Percentiles rank a stretch among this genome's conserved stretches.
These are phyloP conservation scores for Aleiodes leptofemur DNA, from an alignment of 2,888 invertebrate species.

Conservation along the genomic window DNA sequence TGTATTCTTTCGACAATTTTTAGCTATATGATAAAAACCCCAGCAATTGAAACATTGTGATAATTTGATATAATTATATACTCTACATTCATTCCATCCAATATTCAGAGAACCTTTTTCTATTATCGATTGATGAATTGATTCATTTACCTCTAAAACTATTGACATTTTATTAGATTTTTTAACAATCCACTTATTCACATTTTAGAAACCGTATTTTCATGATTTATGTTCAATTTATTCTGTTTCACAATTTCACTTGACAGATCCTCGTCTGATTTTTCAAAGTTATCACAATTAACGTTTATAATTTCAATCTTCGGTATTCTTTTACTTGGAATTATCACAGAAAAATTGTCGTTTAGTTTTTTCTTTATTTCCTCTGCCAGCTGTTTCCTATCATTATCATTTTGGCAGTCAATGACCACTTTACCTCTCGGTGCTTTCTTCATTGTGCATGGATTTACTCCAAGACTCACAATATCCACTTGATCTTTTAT, in stretches of 20 bases:
- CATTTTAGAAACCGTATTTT: constrained; percentile 19
- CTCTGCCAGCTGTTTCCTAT: constrained; percentile 9
- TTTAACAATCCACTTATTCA: constrained; percentile 35
- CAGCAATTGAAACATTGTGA: constrained; percentile 49
- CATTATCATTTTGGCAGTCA: constrained; percentile 33
- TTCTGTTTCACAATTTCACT: constrained; percentile 38
- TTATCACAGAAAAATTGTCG: constrained; percentile 10
- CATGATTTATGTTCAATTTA: neutral
- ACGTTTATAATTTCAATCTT: neutral
- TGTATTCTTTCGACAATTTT: constrained; percentile 47
- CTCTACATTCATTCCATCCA: constrained; percentile 47
- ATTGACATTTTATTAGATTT: constrained; percentile 21
- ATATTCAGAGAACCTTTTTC: constrained; percentile 42
- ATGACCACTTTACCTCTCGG: constrained; percentile 36
- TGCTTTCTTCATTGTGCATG: constrained; percentile 20
- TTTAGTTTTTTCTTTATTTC: neutral
- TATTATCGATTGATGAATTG: constrained; percentile 37
- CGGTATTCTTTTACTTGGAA: too few relatives aligned
- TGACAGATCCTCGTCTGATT: constrained; percentile 25
- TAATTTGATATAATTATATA: constrained; percentile 44
- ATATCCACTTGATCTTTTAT: constrained; percentile 22
- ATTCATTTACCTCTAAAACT: constrained; percentile 33
- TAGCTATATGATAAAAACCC: constrained; percentile 48
- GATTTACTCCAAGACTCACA: constrained; percentile 6
- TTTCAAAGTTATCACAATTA: constrained; percentile 8